Evolutionary conservation across 30 jellyfish, hydroid and myxozoan species (phyloP), one percentile per base, ranked within the genome.

Genomic region (Cassiopea xamachana): DNA sequence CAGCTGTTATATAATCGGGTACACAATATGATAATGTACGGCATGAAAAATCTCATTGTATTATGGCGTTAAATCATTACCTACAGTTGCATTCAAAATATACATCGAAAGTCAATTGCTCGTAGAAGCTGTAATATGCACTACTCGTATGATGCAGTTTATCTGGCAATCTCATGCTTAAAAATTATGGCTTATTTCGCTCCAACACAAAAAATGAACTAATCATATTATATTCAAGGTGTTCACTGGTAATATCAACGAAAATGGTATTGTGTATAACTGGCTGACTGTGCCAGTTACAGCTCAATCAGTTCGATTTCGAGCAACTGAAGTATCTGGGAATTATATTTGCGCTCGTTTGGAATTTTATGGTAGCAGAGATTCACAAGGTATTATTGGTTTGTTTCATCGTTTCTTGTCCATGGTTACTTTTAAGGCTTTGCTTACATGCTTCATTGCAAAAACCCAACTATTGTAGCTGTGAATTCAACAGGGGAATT

Each of bases 271-370:
- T 15, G 81, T 73, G 1, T 85, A 85, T 83, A 85, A 85, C 13
- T 85, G 92, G 92, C 69, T 85, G 61, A 17, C 86, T 64, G 73
- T 19, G 45, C 92, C 92, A 44, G 60, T 80, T 8, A 85, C 43
- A 58, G 92, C 0, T 27, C 39, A 27, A 27, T 27, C 0, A 0
- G 39, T 27, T 27, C 39, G 39, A 27, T 27, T 27, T 70, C 77
- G 92, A 60, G 87, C 92, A 48, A 72, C 69, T 19, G 87, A 73
- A 43, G 87, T 74, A 7, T 8, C 69, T 8, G 92, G 92, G 1
- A 19, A 27, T 43, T 87, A 73, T 61, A 85, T 85, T 64, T 85
- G 92, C 47, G 92, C 75, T 0, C 79, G 92, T 9, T 19, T 85
- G n/a, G 92, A 85, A 46, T 74, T 17, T 48, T 85, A 85, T 74